These are phyloP conservation scores for Scaptomyza montana DNA, from an alignment of 1,140 invertebrate genomes.

Conservation along the genomic window DNA sequence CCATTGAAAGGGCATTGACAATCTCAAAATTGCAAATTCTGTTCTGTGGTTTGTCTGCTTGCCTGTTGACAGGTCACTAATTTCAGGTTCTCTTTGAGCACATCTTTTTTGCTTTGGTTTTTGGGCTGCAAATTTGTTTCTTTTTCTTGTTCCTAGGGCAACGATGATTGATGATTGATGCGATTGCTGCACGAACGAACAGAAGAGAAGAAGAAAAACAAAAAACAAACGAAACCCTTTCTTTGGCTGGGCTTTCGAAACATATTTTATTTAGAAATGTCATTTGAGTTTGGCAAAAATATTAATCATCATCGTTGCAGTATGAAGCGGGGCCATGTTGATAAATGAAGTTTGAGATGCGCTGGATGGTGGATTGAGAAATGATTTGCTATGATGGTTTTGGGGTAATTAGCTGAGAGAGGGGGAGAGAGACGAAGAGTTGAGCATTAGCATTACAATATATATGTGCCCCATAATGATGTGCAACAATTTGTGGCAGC, in stretches of 20 bases:
- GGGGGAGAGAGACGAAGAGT: too few species aligned
- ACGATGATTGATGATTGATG: slow-evolving; percentile 66
- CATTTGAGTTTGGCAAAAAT: slow-evolving; percentile 63
- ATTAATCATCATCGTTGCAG: slow-evolving; percentile 60
- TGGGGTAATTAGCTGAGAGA: slow-evolving; percentile 38
- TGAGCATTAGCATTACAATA: too few species aligned
- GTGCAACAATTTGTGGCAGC: slow-evolving; percentile 32
- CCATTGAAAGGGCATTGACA: neutral
- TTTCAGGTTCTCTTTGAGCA: slow-evolving; percentile 63
- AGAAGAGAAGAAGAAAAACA: slow-evolving; percentile 18
- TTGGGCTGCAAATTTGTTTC: slow-evolving; percentile 62
- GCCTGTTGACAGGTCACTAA: slow-evolving; percentile 78
- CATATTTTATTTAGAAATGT: slow-evolving; percentile 72
- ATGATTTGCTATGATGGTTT: slow-evolving; percentile 7
- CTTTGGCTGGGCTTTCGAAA: slow-evolving; percentile 42
- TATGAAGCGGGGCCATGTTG: slow-evolving; percentile 41
- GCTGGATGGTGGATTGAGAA: neutral
- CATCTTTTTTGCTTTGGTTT: slow-evolving; percentile 39
- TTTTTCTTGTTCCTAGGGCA: slow-evolving; percentile 12
- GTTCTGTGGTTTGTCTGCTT: slow-evolving; percentile 31
- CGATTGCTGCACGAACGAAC: slow-evolving; percentile 57
- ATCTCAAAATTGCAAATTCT: slow-evolving; percentile 23
- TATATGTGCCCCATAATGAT: slow-evolving; percentile 33
- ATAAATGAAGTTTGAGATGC: slow-evolving; percentile 61
- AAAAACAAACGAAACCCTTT: slow-evolving; percentile 49